Evolutionary conservation across 1,140 invertebrate species (phyloP).

Genomic region (Eumeta japonica): DNA sequence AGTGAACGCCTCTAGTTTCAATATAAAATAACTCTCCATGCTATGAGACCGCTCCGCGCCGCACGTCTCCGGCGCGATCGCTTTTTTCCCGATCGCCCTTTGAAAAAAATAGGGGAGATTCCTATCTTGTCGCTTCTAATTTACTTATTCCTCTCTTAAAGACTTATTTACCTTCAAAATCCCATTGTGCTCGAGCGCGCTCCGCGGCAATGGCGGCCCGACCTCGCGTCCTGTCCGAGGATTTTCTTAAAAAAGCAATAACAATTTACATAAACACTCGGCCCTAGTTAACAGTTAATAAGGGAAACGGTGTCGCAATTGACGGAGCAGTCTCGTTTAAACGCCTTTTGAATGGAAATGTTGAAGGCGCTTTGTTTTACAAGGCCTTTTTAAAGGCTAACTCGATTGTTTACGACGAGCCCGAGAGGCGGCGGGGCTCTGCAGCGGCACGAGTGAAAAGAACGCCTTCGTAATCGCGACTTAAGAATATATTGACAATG

Average conservation of each 20-base stretch:
- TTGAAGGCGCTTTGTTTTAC: conserved; percentile 42
- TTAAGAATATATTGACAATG: too few relatives aligned
- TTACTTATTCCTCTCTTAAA: conserved; percentile 67
- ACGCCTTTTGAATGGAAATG: conserved; percentile 50
- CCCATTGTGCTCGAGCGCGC: conserved; percentile 50
- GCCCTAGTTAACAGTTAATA: conserved; percentile 56
- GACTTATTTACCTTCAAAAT: conserved; percentile 65
- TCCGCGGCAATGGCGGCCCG: conserved; percentile 25
- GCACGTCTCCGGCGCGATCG: too few relatives aligned
- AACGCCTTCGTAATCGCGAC: too few relatives aligned
- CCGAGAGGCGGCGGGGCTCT: too few relatives aligned
- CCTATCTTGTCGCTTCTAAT: conserved; percentile 67
- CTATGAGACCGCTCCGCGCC: too few relatives aligned
- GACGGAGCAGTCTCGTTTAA: conserved; percentile 40
- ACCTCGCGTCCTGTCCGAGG: conserved; percentile 49
- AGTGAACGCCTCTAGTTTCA: too few relatives aligned
- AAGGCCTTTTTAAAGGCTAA: conserved; percentile 32
- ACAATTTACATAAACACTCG: conserved; percentile 56
- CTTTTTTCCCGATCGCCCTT: conserved; percentile 49
- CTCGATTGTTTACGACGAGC: too few relatives aligned
- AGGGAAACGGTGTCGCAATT: conserved; percentile 52
- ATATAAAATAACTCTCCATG: too few relatives aligned
- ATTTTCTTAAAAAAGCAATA: conserved; percentile 55
- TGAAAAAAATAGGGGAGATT: conserved; percentile 63
- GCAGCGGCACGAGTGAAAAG: too few relatives aligned